Base-by-base conservation (phyloP, 2,113 vertebrate species). In the Orthochromis indermauri region DNA sequence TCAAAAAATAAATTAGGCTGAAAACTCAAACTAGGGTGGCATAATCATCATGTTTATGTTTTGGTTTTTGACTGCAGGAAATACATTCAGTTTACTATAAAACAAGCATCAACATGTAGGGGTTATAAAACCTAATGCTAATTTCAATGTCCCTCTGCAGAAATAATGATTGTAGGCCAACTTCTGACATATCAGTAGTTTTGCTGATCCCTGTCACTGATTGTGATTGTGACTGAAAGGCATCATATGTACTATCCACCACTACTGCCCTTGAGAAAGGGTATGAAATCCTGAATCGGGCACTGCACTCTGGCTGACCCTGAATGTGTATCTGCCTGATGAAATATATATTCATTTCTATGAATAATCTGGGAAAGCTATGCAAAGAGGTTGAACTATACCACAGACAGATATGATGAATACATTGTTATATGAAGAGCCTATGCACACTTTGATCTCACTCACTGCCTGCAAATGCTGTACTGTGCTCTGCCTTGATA, bases 371-470 rank as follows among this genome's bases (percentile, higher is more conserved):
- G 42, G 24, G 47, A 86, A 83, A 42, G 80, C 45, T 90, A 51
- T 86, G 85, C 87, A 89, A 88, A 89, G 81, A 61, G 37, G 10
- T 81, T 28, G 86, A 84, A 86, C 87, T 89, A 4, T 35, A 73
- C 78, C 82, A 88, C 14, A 79, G 54, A 26, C 81, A 85, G 85
- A 86, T 83, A 42, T 86, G 84, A 89, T 90, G 61, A 93, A 82
- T 87, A 82, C 37, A 76, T 82, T 87, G 76, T 68, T 81, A 54
- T 13, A 3, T 78, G 81, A 84, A 47, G n/a, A 80, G 37, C 76
- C 55, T 11, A 68, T 40, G 42, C 59, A 59, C 51, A 28, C 42
- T 71, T 49, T 3, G 11, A 37, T 82, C 9, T 53, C 61, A 51
- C 33, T 40, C 53, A 24, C 12, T 21, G 53, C 0, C 1, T 78